Evolutionary conservation across 1,140 invertebrate species (phyloP), one percentile per base, ranked within the genome.

Genomic region (Geopemphigus sp.): DNA sequence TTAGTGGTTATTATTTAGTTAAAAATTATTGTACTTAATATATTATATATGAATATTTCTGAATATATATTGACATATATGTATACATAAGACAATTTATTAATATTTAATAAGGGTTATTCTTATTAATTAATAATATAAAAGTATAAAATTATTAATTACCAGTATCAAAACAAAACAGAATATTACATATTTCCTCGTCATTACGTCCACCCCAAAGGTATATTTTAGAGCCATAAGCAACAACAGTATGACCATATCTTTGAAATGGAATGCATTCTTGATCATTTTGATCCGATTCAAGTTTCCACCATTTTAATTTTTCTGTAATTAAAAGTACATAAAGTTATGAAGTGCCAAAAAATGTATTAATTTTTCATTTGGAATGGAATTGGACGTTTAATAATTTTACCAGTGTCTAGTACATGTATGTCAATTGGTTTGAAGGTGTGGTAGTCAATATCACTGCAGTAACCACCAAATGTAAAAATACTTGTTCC

Each of bases 141-240:
- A n/a, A n/a, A n/a, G 15, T 53, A 11, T 53, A 53, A 12, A 53
- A 4, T 32, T 39, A 22, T 47, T 24, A 78, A 45, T 78, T 84
- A 89, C 88, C 84, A n/a, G 91, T 91, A 86, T 95, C 90, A 85
- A 93, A 96, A 83, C 90, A 90, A 83, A 90, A 95, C 0, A 97
- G 85, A 50, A 88, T 89, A 84, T 92, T 91, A 86, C 93, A 95
- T 5, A 93, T 90, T 70, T 89, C 89, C 83, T 90, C 87, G 85
- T 96, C 95, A 85, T 96, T 96, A 73, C 95, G 87, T 0, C 95
- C 95, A 78, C 95, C 95, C 94, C 94, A 97, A 66, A 97, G 89
- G 83, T 92, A 97, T 70, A 93, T 90, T 84, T 90, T 90, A 29
- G 92, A 88, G 59, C 89, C 88, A 85, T 93, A 92, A 3, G 90